Base-by-base conservation (phyloP, 1,140 invertebrate genomes). In the Archivesica marissinica region DNA sequence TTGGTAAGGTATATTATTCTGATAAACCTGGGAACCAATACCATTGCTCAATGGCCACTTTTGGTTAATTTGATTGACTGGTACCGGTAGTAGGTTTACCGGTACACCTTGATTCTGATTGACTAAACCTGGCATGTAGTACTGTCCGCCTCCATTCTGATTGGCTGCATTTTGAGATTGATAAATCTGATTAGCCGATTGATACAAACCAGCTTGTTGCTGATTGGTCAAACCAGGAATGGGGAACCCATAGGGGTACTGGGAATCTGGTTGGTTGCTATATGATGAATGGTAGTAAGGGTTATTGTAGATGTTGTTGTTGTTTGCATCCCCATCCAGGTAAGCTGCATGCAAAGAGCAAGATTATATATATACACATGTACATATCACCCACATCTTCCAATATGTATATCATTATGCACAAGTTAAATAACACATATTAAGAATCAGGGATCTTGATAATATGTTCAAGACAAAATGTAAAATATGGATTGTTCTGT, bases 221-320 rank as follows among this genome's bases (percentile, higher is more conserved):
- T 75, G 80, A 56, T 75, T 75, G n/a, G 50, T 59, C 13, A 75
- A 47, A 35, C 79, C 79, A 64, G 68, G 68, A 23, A 83, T 44
- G 7, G 80, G 80, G 41, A 83, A 83, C 9, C 68, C 80, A 83
- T 83, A 83, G 30, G 50, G 52, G 59, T 54, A 83, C 39, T 83
- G 80, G n/a, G 54, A 11, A 33, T 83, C 80, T 64, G 30, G 68
- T 33, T 52, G 44, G 7, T 54, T 50, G 20, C 35, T 70, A 39
- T 59, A 75, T 35, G 30, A 50, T 41, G 70, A 47, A 44, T 74
- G 74, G 47, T 56, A 72, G 28, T 47, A 75, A 28, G 80, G 70
- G 25, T 75, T 83, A 28, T 52, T 75, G 72, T 83, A 83, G 7
- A 61, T 13, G 70, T 50, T 81, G 44, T 38, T 56, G 50, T 54